Evolutionary conservation across 2,888 invertebrate genomes (phyloP).

Genomic region (Ichneumoninae sp.): DNA sequence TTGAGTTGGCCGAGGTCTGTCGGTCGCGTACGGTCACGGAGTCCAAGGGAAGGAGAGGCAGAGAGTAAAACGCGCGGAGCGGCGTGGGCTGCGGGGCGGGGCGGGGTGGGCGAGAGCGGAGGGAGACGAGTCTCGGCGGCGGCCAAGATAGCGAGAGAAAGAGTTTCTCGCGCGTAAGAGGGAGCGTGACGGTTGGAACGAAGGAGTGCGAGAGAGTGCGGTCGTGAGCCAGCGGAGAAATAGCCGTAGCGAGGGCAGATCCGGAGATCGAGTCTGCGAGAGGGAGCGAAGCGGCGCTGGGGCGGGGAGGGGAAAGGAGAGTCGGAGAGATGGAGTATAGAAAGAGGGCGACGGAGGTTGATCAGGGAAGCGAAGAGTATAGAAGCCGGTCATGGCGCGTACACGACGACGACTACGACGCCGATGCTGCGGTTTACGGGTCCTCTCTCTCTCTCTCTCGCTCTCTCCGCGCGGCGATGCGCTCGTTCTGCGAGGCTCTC

Average conservation of each 20-base stretch:
- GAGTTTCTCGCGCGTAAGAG: constrained; percentile 53
- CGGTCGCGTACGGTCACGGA: constrained; percentile 74
- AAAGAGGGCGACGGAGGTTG: constrained; percentile 39
- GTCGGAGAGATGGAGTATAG: constrained; percentile 26
- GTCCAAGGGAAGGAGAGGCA: constrained; percentile 51
- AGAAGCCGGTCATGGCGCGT: constrained; percentile 67
- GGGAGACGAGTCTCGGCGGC: constrained; percentile 55
- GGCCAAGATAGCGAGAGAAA: constrained; percentile 59
- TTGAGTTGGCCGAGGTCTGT: constrained; percentile 75
- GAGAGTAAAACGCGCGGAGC: constrained; percentile 36
- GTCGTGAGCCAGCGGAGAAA: constrained; percentile 35
- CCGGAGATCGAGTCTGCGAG: constrained; percentile 43
- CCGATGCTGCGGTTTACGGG: constrained; percentile 64
- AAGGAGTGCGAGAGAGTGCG: not conserved
- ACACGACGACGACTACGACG: constrained; percentile 60
- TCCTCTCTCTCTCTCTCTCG: constrained; percentile 6
- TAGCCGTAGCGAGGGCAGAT: constrained; percentile 56
- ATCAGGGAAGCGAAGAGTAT: constrained; percentile 59
- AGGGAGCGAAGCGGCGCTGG: constrained; percentile 13
- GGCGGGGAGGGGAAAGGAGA: not conserved
- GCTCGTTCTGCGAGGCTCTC: constrained; percentile 36
- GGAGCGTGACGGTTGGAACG: constrained; percentile 38
- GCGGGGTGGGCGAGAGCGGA: constrained; percentile 16
- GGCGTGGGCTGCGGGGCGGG: constrained; percentile 9
- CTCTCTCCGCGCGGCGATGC: constrained; percentile 34